Evolutionary conservation across 2,113 vertebrate genomes (phyloP).

Genomic region (Boleophthalmus pectinirostris): DNA sequence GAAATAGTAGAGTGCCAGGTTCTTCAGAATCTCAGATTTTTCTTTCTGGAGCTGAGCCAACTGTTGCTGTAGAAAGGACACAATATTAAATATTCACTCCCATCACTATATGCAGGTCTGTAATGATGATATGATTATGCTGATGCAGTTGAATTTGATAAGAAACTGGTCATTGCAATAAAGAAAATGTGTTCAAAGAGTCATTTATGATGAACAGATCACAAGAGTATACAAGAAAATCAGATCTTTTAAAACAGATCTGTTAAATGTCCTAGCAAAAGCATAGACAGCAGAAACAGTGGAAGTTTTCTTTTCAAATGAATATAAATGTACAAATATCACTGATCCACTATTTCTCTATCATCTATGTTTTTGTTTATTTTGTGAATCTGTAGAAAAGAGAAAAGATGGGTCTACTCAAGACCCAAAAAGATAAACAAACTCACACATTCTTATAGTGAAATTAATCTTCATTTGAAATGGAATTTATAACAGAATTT

Average conservation of each 20-base stretch:
- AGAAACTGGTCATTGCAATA: background rate
- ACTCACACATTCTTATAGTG: background rate
- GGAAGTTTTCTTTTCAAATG: background rate
- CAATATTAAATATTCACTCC: background rate
- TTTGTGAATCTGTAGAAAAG: background rate
- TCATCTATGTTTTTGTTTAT: background rate
- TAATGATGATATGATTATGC: background rate
- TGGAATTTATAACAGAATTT: background rate
- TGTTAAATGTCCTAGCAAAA: background rate
- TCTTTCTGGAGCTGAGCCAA: slow-evolving; percentile 98
- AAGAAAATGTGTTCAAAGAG: background rate
- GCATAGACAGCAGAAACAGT: background rate
- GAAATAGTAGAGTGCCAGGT: slow-evolving; percentile 98
- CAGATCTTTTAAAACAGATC: background rate
- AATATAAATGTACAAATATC: background rate
- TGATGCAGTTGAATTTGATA: background rate
- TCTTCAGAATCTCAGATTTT: slow-evolving; percentile 98
- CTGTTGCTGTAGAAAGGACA: slow-evolving; percentile 91
- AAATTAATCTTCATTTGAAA: background rate
- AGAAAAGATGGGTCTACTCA: background rate
- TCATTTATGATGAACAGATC: background rate
- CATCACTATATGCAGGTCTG: background rate
- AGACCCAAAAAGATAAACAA: background rate
- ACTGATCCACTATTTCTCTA: background rate
- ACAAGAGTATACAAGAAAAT: background rate